phyloP scores from a whole-genome alignment of 1,140 invertebrate species.

The Dendroctonus valens region DNA sequence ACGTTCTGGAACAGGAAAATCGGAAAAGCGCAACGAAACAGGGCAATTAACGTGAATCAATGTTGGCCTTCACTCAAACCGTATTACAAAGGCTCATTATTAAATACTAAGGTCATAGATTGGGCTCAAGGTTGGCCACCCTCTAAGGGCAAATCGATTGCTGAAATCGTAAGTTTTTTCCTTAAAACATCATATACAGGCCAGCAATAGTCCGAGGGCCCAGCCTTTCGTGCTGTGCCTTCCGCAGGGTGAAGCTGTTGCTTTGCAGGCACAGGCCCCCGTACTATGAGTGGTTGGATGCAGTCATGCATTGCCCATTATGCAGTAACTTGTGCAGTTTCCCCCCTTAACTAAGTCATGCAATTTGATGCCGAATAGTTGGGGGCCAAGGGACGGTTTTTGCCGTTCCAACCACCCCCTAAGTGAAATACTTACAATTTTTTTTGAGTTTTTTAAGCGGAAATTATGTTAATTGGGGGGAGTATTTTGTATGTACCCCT shows the following conservation, averaged over 20 bases:
- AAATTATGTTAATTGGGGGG: too few relatives aligned
- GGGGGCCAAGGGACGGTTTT: too few relatives aligned
- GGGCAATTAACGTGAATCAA: too few relatives aligned
- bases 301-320: slow-evolving; percentile 30
- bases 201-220: slow-evolving; percentile 5
- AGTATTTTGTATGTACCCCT: too few relatives aligned
- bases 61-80: too few relatives aligned
- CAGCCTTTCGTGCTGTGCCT: neutral
- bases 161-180: slow-evolving; percentile 24
- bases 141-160: slow-evolving; percentile 28
- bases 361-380: slow-evolving; percentile 10
- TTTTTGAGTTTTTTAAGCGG: too few relatives aligned
- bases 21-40: too few relatives aligned
- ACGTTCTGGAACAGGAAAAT: too few relatives aligned
- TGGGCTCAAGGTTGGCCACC: slow-evolving; percentile 19
- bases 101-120: slow-evolving; percentile 7
- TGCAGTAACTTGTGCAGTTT: slow-evolving; percentile 29
- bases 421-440: too few relatives aligned
- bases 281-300: slow-evolving; percentile 15
- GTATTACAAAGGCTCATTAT: too few relatives aligned
- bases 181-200: slow-evolving; percentile 5
- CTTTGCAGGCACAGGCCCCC: neutral
- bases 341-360: slow-evolving; percentile 8
- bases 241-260: too few relatives aligned
- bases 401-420: too few relatives aligned